Evolutionary conservation across 2,797 vertebrate species (phyloP).

Genomic region (Sebastes dallii): DNA sequence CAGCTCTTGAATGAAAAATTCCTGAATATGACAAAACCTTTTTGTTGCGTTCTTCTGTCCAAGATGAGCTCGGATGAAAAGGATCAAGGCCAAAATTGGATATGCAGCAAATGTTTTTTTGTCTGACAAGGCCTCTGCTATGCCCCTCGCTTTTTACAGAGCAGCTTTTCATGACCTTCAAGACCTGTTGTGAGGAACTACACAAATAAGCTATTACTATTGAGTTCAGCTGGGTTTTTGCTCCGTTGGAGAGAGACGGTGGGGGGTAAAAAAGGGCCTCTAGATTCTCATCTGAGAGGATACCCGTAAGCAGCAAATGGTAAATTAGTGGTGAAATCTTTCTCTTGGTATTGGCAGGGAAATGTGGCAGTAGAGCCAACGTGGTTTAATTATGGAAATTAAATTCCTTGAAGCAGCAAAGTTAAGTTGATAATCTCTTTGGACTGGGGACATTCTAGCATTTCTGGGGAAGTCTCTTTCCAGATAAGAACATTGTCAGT

Average conservation of each 20-base stretch:
- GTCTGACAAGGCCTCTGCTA: constrained; percentile 22
- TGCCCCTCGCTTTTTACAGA: constrained; percentile 29
- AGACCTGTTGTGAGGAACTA: constrained; percentile 33
- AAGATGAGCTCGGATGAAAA: constrained; percentile 23
- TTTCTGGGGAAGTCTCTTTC: constrained; percentile 67
- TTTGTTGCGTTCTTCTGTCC: constrained; percentile 15
- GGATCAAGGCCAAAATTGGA: constrained; percentile 14
- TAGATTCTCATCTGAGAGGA: constrained; percentile 57
- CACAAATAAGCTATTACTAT: constrained; percentile 43
- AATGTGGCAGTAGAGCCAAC: constrained; percentile 62
- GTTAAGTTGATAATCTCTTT: constrained; percentile 83
- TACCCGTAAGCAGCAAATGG: constrained; percentile 65
- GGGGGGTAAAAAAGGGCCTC: not conserved
- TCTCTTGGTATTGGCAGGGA: constrained; percentile 69
- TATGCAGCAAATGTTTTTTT: constrained; percentile 34
- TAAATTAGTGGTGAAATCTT: constrained; percentile 76
- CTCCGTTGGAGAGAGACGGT: constrained; percentile 4
- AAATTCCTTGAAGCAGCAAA: constrained; percentile 81
- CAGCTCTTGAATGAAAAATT: not conserved
- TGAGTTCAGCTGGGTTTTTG: constrained; percentile 19
- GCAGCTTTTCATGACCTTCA: constrained; percentile 40
- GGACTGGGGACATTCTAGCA: constrained; percentile 74
- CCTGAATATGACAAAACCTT: constrained; percentile 14
- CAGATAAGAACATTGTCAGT: constrained; percentile 71
- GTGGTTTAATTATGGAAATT: constrained; percentile 84